Evolutionary conservation across 2,888 invertebrate genomes (phyloP).

Genomic region (Eupithecia inturbata): DNA sequence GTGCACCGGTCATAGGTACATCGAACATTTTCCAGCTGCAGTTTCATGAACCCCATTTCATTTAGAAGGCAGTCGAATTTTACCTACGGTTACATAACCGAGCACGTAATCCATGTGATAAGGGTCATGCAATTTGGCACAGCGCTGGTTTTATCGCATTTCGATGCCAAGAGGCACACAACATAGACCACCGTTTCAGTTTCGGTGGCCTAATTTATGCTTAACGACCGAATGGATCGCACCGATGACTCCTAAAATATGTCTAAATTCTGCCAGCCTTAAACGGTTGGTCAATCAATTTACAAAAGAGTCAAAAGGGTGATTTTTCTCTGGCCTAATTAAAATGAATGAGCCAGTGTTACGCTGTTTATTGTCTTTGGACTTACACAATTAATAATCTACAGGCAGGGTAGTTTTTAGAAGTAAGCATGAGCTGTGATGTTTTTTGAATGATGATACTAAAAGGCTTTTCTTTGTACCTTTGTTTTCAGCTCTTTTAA

Average conservation of each 20-base stretch:
- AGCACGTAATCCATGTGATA: conserved; percentile 76
- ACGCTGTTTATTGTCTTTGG: not conserved
- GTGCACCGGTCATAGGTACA: not conserved
- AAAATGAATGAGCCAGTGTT: conserved; percentile 16
- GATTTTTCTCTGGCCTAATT: conserved; percentile 10
- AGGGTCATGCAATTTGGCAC: conserved; percentile 81
- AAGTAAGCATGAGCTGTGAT: not conserved
- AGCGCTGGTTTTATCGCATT: conserved; percentile 64
- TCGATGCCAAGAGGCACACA: conserved; percentile 71
- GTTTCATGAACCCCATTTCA: not conserved
- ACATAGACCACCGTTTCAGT: conserved; percentile 66
- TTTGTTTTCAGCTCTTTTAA: not conserved
- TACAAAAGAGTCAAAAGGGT: conserved; percentile 15
- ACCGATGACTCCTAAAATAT: conserved; percentile 49
- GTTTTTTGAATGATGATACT: not conserved
- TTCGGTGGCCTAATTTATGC: conserved; percentile 70
- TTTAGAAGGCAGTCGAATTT: not conserved
- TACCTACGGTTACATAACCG: conserved; percentile 30
- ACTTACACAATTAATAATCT: not conserved
- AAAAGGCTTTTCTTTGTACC: not conserved
- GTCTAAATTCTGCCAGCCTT: conserved; percentile 44
- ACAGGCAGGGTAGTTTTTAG: not conserved
- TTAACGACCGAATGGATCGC: conserved; percentile 59
- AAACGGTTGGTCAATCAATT: conserved; percentile 2
- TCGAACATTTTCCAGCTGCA: conserved; percentile 1